Evolutionary conservation across 2,797 vertebrate genomes (phyloP).

Genomic region (Cryptoprocta ferox): DNA sequence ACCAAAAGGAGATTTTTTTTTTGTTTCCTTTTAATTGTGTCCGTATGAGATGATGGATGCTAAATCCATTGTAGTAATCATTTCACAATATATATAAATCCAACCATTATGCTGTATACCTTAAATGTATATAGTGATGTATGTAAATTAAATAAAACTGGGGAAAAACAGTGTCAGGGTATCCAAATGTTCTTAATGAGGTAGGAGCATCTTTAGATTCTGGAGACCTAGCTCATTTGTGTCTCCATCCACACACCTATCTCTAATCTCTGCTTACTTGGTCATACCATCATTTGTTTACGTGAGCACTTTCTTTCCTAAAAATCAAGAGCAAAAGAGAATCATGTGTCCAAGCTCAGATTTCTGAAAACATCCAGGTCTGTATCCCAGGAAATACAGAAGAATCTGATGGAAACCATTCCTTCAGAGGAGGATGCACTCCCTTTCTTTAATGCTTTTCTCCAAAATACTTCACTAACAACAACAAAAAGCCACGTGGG

Average conservation of each 20-base stretch:
- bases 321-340: background rate
- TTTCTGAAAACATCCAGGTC: background rate
- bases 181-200: background rate
- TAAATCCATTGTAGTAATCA: background rate
- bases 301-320: background rate
- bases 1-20: background rate
- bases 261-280: background rate
- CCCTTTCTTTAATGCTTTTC: background rate
- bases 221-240: background rate
- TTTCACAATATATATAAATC: background rate
- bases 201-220: background rate
- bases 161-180: background rate
- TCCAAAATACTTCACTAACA: background rate
- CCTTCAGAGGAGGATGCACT: background rate
- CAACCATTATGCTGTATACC: background rate
- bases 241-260: background rate
- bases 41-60: background rate
- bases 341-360: background rate
- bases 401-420: background rate
- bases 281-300: background rate
- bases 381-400: background rate
- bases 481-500: background rate
- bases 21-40: background rate
- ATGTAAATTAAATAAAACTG: background rate
- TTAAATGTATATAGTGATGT: background rate